Conservation (phyloP, 2,113 vertebrate species). For the Eulacestoma nigropectus region DNA sequence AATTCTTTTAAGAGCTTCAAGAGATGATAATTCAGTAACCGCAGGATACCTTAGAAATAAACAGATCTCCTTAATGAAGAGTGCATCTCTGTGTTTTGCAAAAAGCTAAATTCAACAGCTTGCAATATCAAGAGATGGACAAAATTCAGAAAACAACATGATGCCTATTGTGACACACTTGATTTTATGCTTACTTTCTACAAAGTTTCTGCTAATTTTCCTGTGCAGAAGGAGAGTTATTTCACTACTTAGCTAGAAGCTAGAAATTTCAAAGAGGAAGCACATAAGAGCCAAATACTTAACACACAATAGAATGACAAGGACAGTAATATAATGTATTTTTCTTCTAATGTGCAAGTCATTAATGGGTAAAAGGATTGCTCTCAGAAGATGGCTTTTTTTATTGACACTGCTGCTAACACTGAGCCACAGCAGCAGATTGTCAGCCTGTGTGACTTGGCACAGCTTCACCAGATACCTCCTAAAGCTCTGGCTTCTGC, state of each 20-base stretch:
- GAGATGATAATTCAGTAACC: neutral
- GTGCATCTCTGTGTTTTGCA: neutral
- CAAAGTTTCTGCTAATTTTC: neutral
- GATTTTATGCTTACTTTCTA: neutral
- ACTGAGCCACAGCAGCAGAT: neutral
- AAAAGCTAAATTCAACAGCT: neutral
- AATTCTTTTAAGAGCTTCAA: neutral
- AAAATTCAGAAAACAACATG: neutral
- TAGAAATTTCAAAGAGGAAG: neutral
- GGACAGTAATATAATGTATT: neutral
- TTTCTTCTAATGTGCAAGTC: neutral
- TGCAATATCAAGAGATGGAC: neutral
- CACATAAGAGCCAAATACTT: neutral
- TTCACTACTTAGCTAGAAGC: neutral
- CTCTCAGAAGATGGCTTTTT: neutral
- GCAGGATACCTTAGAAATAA: neutral
- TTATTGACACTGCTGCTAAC: neutral
- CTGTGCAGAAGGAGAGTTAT: neutral
- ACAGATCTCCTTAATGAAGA: neutral
- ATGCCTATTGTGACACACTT: neutral
- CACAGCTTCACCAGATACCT: neutral
- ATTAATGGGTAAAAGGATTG: neutral
- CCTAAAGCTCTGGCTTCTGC: neutral
- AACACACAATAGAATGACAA: neutral
- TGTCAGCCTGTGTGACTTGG: neutral